A percentile compares a stretch with the other conserved stretches of the same genome.
Evolutionary conservation across 2,113 vertebrate species (phyloP).

Genomic region (Heloderma charlesbogerti): DNA sequence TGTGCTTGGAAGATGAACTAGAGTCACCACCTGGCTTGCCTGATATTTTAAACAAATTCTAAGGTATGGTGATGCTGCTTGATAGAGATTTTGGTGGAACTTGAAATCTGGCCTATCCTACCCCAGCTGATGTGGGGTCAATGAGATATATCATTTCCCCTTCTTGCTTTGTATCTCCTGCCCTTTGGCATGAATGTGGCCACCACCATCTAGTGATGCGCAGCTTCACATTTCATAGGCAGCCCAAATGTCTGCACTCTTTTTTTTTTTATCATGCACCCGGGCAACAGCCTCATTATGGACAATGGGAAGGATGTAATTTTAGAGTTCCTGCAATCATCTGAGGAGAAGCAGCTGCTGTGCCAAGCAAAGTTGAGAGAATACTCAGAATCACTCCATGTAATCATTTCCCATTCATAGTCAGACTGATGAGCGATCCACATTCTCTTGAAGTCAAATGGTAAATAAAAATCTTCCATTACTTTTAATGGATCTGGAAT

Average conservation of each 20-base stretch:
- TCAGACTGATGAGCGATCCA: neutral
- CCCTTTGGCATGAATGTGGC: neutral
- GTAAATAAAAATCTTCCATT: neutral
- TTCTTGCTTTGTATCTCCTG: neutral
- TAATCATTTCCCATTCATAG: constrained; percentile 26
- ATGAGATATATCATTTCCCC: neutral
- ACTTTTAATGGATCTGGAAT: neutral
- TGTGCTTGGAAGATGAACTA: neutral
- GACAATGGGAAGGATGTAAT: neutral
- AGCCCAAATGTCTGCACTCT: neutral
- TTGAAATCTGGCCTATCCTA: neutral
- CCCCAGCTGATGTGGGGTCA: neutral
- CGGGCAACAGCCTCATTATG: neutral
- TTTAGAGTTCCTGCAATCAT: neutral
- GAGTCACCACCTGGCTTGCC: neutral
- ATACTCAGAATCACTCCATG: neutral
- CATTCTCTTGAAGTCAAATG: neutral
- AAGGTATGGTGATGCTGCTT: neutral
- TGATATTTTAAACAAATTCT: neutral
- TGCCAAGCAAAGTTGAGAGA: neutral
- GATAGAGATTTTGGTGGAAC: neutral
- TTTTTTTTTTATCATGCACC: neutral
- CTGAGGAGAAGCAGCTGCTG: neutral
- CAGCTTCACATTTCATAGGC: neutral
- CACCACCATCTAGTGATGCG: neutral